These are phyloP conservation scores for Coracopsis vasa DNA, from an alignment of 2,113 vertebrate genomes.

Conservation along the genomic window DNA sequence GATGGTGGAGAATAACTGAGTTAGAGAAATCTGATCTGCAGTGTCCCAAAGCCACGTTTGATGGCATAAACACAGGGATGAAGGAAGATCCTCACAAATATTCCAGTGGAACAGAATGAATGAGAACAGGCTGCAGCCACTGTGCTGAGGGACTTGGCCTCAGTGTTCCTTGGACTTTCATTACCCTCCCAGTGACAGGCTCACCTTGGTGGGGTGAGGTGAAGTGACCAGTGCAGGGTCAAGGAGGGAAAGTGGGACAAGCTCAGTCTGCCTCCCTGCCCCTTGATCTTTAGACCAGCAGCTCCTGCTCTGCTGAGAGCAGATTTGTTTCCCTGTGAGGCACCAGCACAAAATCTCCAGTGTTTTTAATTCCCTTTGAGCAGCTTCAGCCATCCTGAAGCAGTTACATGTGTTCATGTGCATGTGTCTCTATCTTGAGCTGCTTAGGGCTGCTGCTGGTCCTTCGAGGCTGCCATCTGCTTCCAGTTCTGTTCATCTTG, in stretches of 20 bases:
- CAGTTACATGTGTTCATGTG: not conserved
- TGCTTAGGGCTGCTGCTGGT: not conserved
- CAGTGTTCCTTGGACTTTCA: not conserved
- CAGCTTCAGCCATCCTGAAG: not conserved
- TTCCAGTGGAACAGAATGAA: not conserved
- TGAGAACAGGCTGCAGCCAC: not conserved
- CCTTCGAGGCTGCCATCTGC: conserved; percentile 31
- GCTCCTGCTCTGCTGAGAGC: not conserved
- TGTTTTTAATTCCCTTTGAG: not conserved
- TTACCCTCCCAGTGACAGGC: not conserved
- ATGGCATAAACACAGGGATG: not conserved
- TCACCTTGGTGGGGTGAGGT: not conserved
- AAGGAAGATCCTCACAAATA: not conserved
- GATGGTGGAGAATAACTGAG: not conserved
- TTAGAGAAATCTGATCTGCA: not conserved
- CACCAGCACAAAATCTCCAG: not conserved
- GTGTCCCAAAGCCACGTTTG: not conserved
- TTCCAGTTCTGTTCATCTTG: not conserved
- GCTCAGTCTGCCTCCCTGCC: not conserved
- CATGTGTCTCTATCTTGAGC: not conserved
- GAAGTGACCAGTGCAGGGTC: not conserved
- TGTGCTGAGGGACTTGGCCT: not conserved
- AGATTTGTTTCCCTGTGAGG: not conserved
- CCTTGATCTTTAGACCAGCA: not conserved
- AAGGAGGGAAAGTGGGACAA: not conserved